Percentiles rank a stretch among this genome's conserved stretches.
Evolutionary conservation across 1,140 invertebrate species (phyloP).

Genomic region (Drosophila pseudoobscura): DNA sequence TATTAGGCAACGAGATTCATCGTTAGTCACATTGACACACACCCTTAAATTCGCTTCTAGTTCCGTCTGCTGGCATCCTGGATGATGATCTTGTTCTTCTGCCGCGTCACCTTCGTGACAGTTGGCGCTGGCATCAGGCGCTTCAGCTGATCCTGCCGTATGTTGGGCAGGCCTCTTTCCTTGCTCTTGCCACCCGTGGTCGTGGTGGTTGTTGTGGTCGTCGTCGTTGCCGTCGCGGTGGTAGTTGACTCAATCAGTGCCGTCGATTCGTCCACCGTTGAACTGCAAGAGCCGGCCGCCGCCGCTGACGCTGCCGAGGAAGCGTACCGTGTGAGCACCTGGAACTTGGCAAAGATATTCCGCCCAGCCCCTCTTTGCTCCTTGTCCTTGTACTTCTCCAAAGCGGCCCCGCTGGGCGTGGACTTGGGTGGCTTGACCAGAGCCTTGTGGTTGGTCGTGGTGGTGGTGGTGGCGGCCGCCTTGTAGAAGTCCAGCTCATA

Average conservation of each 20-base stretch:
- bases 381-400: conserved; percentile 81
- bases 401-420: conserved; percentile 47
- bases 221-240: conserved; percentile 53
- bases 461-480: conserved; percentile 13
- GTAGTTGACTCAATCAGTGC: conserved; percentile 65
- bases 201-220: conserved; percentile 50
- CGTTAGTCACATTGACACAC: conserved; percentile 9
- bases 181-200: conserved; percentile 37
- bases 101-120: conserved; percentile 89
- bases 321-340: conserved; percentile 78
- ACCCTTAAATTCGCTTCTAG: conserved; percentile 59
- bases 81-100: conserved; percentile 91
- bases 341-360: conserved; percentile 80
- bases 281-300: conserved; percentile 45
- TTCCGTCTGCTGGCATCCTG: conserved; percentile 85
- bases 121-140: conserved; percentile 85
- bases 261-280: conserved; percentile 65
- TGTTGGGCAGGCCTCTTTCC: conserved; percentile 73
- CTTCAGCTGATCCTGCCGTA: conserved; percentile 86
- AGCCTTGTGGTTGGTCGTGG: conserved; percentile 37
- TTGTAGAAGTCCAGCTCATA: conserved; percentile 80
- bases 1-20: not conserved
- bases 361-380: conserved; percentile 72
- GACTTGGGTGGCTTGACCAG: conserved; percentile 55
- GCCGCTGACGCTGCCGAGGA: conserved; percentile 40